phyloP scores from a whole-genome alignment of 1,140 invertebrate species.

The Stratiolaelaps scimitus region DNA sequence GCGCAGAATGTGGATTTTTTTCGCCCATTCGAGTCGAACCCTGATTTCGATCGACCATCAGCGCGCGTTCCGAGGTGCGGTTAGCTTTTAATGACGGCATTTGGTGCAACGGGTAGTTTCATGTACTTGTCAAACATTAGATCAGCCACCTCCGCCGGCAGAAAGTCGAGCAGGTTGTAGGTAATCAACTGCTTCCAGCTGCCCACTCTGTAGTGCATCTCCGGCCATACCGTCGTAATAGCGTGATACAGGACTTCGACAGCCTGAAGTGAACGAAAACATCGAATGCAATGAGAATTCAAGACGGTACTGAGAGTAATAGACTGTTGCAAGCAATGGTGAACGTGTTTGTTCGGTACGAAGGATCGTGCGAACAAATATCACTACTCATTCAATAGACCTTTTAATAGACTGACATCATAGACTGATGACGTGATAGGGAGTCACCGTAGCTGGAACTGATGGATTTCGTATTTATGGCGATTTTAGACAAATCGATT shows the following conservation, averaged over 20 bases:
- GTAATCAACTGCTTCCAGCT: constrained; percentile 16
- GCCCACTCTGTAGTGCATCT: constrained; percentile 4
- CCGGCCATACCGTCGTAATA: constrained; percentile 14
- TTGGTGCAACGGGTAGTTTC: neutral
- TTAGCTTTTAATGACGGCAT: constrained; percentile 15
- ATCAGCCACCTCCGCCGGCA: constrained; percentile 12
- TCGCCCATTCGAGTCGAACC: no score
- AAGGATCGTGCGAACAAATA: no score
- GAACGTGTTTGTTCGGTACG: neutral
- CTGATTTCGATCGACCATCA: no score
- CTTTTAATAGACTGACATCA: no score
- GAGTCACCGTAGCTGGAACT: no score
- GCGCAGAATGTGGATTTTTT: no score
- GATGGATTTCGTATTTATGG: no score
- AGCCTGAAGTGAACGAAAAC: neutral
- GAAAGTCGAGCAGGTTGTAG: constrained; percentile 9
- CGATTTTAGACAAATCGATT: no score
- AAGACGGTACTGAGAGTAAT: neutral
- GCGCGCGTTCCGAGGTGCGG: neutral
- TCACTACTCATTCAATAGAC: no score
- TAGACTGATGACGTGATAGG: no score
- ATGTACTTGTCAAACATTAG: constrained; percentile 4
- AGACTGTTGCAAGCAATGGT: neutral
- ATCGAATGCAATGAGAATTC: neutral
- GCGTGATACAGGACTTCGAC: constrained; percentile 11